These are phyloP conservation scores for Mobula hypostoma DNA, from an alignment of 2,113 vertebrate genomes.

Conservation along the genomic window DNA sequence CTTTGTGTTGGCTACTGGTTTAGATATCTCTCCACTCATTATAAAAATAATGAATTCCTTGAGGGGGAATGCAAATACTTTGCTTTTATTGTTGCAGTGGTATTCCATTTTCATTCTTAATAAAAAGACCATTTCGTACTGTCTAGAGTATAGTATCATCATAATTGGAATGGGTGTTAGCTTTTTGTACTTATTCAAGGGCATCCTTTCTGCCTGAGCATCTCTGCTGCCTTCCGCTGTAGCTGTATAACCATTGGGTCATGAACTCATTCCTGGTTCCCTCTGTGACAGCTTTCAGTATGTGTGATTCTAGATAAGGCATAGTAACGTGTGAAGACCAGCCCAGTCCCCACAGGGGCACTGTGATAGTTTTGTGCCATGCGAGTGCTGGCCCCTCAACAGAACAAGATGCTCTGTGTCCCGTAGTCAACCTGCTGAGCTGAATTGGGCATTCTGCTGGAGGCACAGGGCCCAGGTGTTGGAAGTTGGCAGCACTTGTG, in stretches of 20 bases:
- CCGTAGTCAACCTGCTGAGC: background rate
- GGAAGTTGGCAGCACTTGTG: background rate
- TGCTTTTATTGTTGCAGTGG: background rate
- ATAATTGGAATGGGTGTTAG: background rate
- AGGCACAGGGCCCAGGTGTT: background rate
- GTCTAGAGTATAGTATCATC: background rate
- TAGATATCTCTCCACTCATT: background rate
- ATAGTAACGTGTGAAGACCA: background rate
- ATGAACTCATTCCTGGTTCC: background rate
- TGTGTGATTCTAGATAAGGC: background rate
- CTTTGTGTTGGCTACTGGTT: background rate
- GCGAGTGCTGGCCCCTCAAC: background rate
- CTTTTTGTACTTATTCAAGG: background rate
- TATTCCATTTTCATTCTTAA: background rate
- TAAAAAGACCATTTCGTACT: background rate
- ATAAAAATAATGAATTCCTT: background rate
- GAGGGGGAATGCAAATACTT: background rate
- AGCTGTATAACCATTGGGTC: background rate
- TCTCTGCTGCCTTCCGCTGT: background rate
- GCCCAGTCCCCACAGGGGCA: background rate
- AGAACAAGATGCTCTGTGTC: background rate
- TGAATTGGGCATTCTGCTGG: background rate
- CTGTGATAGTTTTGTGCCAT: background rate
- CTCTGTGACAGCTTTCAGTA: background rate
- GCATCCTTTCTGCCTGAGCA: background rate